phyloP scores from a whole-genome alignment of 2,113 vertebrate species.

The Hiodon alosoides region DNA sequence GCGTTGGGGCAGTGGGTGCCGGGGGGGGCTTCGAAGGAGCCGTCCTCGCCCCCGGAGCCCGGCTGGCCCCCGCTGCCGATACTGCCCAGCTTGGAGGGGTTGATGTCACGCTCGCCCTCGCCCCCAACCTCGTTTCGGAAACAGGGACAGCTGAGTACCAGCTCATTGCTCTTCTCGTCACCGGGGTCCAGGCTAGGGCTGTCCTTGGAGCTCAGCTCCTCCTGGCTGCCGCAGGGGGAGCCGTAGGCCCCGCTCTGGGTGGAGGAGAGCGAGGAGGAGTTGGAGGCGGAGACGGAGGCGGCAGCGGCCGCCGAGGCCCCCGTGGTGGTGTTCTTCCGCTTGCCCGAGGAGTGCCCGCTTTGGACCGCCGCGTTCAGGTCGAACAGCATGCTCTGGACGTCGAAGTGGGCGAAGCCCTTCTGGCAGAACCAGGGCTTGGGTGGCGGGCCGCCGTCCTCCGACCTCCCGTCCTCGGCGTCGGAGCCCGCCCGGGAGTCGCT shows the following conservation, averaged over 20 bases:
- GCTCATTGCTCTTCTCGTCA: constrained; percentile 91
- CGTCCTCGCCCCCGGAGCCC: constrained; percentile 66
- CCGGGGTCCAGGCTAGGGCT: constrained; percentile 77
- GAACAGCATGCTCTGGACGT: constrained; percentile 88
- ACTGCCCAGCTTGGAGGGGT: constrained; percentile 70
- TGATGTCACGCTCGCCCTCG: constrained; percentile 77
- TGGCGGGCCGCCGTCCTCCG: constrained; percentile 65
- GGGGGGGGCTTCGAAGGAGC: constrained; percentile 77
- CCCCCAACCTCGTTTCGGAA: constrained; percentile 91
- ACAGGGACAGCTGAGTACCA: constrained; percentile 87
- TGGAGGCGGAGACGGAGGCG: constrained; percentile 71
- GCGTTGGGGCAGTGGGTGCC: constrained; percentile 89
- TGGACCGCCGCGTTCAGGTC: constrained; percentile 82
- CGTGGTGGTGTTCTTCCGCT: constrained; percentile 85
- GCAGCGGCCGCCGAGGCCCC: constrained; percentile 87
- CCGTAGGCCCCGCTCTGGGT: constrained; percentile 73
- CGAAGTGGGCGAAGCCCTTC: constrained; percentile 87
- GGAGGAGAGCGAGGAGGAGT: constrained; percentile 72
- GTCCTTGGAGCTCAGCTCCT: constrained; percentile 84
- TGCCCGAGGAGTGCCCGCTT: constrained; percentile 79
- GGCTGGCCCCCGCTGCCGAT: constrained; percentile 28
- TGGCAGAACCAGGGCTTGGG: constrained; percentile 82
- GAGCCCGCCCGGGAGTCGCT: constrained; percentile 72
- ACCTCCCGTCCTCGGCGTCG: constrained; percentile 79
- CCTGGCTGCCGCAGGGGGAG: constrained; percentile 88